phyloP scores from a whole-genome alignment of 2,888 invertebrate species.

The Halocaridina rubra region DNA sequence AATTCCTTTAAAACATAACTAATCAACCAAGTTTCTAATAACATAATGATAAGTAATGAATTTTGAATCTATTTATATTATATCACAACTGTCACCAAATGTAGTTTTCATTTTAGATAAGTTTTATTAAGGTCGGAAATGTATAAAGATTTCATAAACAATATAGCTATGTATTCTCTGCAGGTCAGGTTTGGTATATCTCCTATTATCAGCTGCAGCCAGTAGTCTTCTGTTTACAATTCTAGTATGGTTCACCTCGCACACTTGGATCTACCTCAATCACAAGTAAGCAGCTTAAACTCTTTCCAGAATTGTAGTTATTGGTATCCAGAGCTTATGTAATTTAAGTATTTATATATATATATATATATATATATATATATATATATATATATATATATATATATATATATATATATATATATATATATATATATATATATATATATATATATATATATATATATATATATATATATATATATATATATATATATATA shows the following conservation, averaged over 20 bases:
- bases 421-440: slow-evolving; percentile 7
- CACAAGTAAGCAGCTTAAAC: slow-evolving; percentile 47
- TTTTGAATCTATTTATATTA: too few relatives aligned
- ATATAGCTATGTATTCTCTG: too few relatives aligned
- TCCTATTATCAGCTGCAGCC: slow-evolving; percentile 86
- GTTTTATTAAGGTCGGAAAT: too few relatives aligned
- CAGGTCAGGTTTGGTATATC: slow-evolving; percentile 79
- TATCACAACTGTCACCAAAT: not conserved
- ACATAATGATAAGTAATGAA: too few relatives aligned
- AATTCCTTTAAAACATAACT: too few relatives aligned
- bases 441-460: slow-evolving; percentile 20
- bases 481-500: slow-evolving; percentile 16
- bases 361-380: not conserved
- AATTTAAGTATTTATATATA: not conserved
- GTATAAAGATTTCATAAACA: too few relatives aligned
- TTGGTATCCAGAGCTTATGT: too few relatives aligned
- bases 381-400: not conserved
- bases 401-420: not conserved
- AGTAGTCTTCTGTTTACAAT: slow-evolving; percentile 91
- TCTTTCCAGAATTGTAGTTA: not conserved
- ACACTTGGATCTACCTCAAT: slow-evolving; percentile 88
- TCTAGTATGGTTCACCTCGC: slow-evolving; percentile 93
- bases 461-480: slow-evolving; percentile 6
- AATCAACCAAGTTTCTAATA: too few relatives aligned
- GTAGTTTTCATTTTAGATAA: too few relatives aligned